Conservation (phyloP, 2,888 invertebrate genomes). For the Campaea margaritaria region DNA sequence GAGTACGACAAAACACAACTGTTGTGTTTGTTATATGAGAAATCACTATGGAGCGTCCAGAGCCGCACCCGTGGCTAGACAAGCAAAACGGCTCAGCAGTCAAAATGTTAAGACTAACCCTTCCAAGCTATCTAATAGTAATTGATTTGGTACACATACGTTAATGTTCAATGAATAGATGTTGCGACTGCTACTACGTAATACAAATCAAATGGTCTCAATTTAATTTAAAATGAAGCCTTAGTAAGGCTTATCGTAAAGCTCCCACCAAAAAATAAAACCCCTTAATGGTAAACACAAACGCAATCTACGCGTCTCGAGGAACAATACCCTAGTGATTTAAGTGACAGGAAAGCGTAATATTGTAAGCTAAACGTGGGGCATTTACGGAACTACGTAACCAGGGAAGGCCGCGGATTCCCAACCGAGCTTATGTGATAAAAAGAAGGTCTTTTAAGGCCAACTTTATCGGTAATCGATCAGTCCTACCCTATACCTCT, state of each 20-base stretch:
- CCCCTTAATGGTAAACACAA: too few species aligned
- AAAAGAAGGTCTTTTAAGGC: slow-evolving; percentile 18
- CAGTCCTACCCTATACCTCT: slow-evolving; percentile 9
- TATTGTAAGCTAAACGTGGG: neutral
- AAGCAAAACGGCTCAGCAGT: too few species aligned
- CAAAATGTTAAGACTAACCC: too few species aligned
- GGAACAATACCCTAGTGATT: neutral
- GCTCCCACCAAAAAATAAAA: neutral
- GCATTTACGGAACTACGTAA: slow-evolving; percentile 11
- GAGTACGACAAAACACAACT: too few species aligned
- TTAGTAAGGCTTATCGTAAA: neutral
- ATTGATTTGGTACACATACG: too few species aligned
- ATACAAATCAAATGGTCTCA: too few species aligned
- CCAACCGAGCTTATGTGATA: slow-evolving; percentile 30
- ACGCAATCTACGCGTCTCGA: neutral
- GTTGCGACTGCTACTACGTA: neutral
- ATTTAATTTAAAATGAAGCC: neutral
- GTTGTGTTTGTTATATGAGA: too few species aligned
- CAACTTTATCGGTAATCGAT: slow-evolving; percentile 29
- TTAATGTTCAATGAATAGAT: too few species aligned
- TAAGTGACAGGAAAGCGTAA: neutral
- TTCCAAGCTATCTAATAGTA: too few species aligned
- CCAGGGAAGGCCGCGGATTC: slow-evolving; percentile 6
- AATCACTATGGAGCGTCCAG: too few species aligned
- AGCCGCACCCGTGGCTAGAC: too few species aligned